Evolutionary conservation across 64 coral and sea anemone species (phyloP), one percentile per base, ranked within the genome.

Genomic region (Pocillopora verrucosa): DNA sequence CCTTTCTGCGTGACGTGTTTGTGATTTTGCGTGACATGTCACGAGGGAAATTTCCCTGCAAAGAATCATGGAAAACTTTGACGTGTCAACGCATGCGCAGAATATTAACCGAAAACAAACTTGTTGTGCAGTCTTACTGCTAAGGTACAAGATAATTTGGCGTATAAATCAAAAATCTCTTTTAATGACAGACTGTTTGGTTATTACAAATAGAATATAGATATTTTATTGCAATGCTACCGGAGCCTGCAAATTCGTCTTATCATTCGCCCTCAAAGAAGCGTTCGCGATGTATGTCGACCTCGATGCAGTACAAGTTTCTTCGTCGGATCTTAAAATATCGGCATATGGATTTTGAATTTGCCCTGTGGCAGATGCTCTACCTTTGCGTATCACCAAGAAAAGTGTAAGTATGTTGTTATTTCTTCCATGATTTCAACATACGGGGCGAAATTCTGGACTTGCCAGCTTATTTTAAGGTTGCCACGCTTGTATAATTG

Each of bases 311-410:
- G 59, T 99, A 94, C 94, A 99, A 99, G 61, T 99, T 95, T 73
- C 79, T 99, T 69, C 77, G 86, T 30, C 77, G 97, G 79, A 93
- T 99, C 65, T 62, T 99, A 14, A 95, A 92, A 82, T 99, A 91
- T 90, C 86, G 94, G 76, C 97, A 99, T 84, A 99, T 99, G 97
- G 97, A 99, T 80, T 99, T 99, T 87, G 97, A 99, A 89, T 99
- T 95, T 89, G 97, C 97, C 24, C 78, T 99, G 24, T 99, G 97
- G 97, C 97, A 99, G 83, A 99, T 99, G 97, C 68, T 99, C 2
- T 99, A 99, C 75, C 81, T 99, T 60, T 99, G 94, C 37, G 65
- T 99, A 75, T 91, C 94, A 45, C 97, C 97, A 16, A 86, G 90
- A 80, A 99, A 99, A 99, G 94, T 99, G 97, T 99, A 93, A 99